Evolutionary conservation across 2,113 vertebrate species (phyloP).

Genomic region (Laticauda laticaudata): DNA sequence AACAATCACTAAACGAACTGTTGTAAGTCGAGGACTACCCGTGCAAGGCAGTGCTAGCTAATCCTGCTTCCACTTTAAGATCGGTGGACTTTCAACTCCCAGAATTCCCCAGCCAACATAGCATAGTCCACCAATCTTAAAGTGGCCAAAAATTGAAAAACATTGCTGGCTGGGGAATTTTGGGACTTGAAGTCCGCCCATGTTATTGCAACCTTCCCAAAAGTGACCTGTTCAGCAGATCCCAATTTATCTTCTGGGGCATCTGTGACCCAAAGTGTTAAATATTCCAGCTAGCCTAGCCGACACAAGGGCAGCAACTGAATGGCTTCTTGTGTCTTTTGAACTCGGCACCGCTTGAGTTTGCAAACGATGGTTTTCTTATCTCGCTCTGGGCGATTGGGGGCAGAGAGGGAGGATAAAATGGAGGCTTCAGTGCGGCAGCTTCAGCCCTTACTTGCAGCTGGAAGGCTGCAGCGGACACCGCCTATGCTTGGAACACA

Average conservation of each 20-base stretch:
- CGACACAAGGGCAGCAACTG: neutral
- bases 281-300: neutral
- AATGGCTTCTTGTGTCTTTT: neutral
- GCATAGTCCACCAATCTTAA: no score
- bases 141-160: no score
- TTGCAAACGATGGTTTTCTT: neutral
- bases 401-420: neutral
- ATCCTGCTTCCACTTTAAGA: neutral
- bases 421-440: neutral
- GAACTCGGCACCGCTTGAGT: neutral
- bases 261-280: neutral
- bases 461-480: neutral
- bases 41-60: neutral
- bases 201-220: neutral
- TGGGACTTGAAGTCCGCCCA: neutral
- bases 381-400: neutral
- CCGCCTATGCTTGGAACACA: conserved; percentile 54
- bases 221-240: neutral
- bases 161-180: neutral
- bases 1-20: no score
- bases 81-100: neutral
- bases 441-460: neutral
- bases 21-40: no score
- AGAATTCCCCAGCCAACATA: neutral
- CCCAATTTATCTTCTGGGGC: neutral